Conservation (phyloP, 1,140 invertebrate species). For the Sogatella furcifera region DNA sequence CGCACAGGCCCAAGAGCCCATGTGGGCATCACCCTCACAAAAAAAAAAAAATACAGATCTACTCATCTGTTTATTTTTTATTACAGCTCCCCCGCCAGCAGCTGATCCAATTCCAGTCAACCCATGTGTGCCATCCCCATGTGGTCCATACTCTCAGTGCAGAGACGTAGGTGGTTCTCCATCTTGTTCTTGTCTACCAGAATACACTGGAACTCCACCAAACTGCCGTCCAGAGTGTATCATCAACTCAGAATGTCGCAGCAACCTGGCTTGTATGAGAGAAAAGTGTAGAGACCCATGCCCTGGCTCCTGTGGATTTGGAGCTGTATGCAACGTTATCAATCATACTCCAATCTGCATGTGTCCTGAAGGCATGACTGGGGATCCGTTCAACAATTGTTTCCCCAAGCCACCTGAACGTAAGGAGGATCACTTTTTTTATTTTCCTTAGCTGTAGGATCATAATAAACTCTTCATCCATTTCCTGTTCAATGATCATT, state of each 20-base stretch:
- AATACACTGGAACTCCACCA: conserved; percentile 33
- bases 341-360: conserved; percentile 38
- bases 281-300: conserved; percentile 32
- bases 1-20: too few relatives aligned
- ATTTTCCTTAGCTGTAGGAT: too few relatives aligned
- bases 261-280: conserved; percentile 30
- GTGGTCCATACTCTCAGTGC: conserved; percentile 42
- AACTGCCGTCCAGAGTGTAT: conserved; percentile 38
- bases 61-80: not conserved
- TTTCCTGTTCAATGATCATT: too few relatives aligned
- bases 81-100: conserved; percentile 20
- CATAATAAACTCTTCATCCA: too few relatives aligned
- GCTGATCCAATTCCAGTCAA: conserved; percentile 24
- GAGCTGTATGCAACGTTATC: conserved; percentile 36
- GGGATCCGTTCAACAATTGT: conserved; percentile 40
- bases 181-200: conserved; percentile 32
- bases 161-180: conserved; percentile 30
- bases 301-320: conserved; percentile 32
- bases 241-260: conserved; percentile 32
- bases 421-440: conserved; percentile 30
- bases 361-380: conserved; percentile 34
- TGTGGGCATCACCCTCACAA: too few relatives aligned
- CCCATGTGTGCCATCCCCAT: conserved; percentile 40
- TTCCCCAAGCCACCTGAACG: conserved; percentile 26
- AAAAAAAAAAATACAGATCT: too few relatives aligned